Evolutionary conservation across 2,113 vertebrate genomes (phyloP).

Genomic region (Chamaea fasciata): DNA sequence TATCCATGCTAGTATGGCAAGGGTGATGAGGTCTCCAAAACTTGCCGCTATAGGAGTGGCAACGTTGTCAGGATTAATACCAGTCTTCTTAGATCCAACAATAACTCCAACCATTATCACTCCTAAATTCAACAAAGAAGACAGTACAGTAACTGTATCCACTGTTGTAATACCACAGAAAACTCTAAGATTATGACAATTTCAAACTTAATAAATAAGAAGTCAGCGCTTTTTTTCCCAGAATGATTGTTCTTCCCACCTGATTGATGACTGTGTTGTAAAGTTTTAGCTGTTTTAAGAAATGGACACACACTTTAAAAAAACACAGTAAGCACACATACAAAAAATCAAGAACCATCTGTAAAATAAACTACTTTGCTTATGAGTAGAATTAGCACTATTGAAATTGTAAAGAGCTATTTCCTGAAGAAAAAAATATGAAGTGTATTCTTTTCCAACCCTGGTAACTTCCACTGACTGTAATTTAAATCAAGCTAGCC

Average conservation of each 20-base stretch:
- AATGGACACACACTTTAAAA: background rate
- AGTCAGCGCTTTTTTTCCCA: background rate
- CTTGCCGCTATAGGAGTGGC: slow-evolving; percentile 96
- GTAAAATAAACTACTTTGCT: background rate
- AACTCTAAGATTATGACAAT: background rate
- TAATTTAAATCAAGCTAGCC: background rate
- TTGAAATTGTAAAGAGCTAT: background rate
- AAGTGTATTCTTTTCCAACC: background rate
- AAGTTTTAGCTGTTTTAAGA: background rate
- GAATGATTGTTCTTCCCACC: background rate
- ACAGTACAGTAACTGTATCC: background rate
- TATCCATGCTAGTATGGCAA: slow-evolving; percentile 96
- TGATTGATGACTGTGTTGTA: background rate
- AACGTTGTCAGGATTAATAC: slow-evolving; percentile 97
- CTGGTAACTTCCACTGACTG: background rate
- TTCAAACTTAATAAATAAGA: background rate
- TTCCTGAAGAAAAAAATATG: background rate
- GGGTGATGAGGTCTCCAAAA: slow-evolving; percentile 95
- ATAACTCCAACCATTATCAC: slow-evolving; percentile 98
- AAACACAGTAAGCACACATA: background rate
- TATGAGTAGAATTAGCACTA: background rate
- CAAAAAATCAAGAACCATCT: background rate
- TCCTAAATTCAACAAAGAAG: slow-evolving; percentile 68
- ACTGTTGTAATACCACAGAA: background rate
- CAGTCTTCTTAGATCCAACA: slow-evolving; percentile 96